Evolutionary conservation across 2,113 vertebrate genomes (phyloP).

Genomic region (Albula glossodonta): DNA sequence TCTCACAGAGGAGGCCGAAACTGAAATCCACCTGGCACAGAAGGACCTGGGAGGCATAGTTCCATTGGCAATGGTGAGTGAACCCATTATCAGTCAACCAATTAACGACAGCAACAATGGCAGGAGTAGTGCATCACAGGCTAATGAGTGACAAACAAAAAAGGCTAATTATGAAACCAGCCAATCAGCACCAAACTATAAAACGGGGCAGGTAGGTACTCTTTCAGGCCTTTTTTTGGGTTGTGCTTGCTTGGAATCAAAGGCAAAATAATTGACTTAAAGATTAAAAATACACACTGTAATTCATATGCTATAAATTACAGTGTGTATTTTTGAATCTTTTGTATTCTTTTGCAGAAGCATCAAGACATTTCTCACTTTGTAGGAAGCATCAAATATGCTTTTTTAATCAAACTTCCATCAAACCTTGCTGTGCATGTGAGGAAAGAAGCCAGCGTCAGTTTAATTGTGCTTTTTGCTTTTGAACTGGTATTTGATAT

Average conservation of each 20-base stretch:
- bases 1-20: constrained; percentile 72
- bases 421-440: background rate
- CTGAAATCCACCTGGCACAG: constrained; percentile 86
- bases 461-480: background rate
- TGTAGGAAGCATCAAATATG: background rate
- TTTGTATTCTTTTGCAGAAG: background rate
- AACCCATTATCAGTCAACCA: background rate
- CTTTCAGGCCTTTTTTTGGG: background rate
- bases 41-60: constrained; percentile 88
- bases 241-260: background rate
- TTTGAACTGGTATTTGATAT: background rate
- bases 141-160: background rate
- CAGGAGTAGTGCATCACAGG: constrained; percentile 14
- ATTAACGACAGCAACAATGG: constrained; percentile 15
- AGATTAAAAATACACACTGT: no score
- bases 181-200: background rate
- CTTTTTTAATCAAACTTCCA: background rate
- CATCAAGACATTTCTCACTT: background rate
- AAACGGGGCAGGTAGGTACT: background rate
- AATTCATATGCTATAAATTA: no score
- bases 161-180: background rate
- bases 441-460: background rate
- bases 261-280: background rate
- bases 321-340: background rate
- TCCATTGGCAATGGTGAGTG: constrained; percentile 90